phyloP scores from a whole-genome alignment of 2,113 vertebrate species.

The Myocastor coypus region DNA sequence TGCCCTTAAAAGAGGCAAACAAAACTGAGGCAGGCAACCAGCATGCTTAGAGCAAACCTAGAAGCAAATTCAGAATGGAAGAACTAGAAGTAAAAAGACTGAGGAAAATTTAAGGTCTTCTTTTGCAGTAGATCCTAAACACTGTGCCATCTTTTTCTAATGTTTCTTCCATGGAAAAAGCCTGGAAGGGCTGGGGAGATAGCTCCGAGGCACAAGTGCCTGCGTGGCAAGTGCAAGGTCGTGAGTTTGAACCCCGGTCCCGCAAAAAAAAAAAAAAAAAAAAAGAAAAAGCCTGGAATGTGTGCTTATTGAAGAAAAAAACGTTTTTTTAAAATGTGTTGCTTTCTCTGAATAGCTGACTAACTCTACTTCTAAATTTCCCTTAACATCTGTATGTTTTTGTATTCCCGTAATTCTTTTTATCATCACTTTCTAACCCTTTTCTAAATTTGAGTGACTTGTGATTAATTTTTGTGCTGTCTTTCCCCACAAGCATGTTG shows the following conservation, averaged over 20 bases:
- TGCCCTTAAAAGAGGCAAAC: conserved; percentile 34
- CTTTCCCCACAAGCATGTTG: conserved; percentile 49
- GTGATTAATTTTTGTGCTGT: conserved; percentile 60
- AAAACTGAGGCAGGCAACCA: conserved; percentile 34
- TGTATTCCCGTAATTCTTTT: conserved; percentile 49
- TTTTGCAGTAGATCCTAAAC: neutral
- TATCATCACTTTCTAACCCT: conserved; percentile 51
- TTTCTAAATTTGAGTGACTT: conserved; percentile 61
- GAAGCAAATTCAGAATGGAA: conserved; percentile 47
- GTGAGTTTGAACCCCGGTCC: too few relatives aligned
- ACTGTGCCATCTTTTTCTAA: neutral
- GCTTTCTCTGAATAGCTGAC: conserved; percentile 16
- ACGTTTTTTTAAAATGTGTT: neutral
- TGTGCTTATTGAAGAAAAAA: conserved; percentile 41
- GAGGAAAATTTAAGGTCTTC: neutral
- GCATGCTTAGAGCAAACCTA: neutral
- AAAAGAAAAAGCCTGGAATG: conserved; percentile 11
- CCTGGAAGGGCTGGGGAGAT: too few relatives aligned
- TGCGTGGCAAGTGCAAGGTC: too few relatives aligned
- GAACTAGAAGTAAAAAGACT: neutral
- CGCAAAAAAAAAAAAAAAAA: too few relatives aligned
- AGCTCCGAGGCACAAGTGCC: too few relatives aligned
- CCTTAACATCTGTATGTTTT: conserved; percentile 50
- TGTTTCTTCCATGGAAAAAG: neutral
- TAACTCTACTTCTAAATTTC: conserved; percentile 49